Percentiles rank a stretch among this genome's conserved stretches.
phyloP scores from a whole-genome alignment of 2,113 vertebrate species.

The Jacana jacana region DNA sequence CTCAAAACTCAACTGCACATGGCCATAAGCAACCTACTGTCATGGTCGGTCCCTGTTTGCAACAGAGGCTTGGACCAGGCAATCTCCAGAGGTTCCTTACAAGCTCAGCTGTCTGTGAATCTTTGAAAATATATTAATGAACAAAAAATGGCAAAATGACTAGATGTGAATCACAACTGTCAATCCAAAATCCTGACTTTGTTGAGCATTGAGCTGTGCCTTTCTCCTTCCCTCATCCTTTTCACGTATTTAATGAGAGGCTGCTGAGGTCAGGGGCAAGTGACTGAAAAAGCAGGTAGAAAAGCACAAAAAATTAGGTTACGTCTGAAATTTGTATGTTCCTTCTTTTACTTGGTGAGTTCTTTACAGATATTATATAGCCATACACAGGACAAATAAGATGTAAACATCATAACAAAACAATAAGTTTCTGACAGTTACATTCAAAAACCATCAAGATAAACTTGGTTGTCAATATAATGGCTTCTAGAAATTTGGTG shows the following conservation, averaged over 20 bases:
- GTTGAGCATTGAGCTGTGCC: accelerated
- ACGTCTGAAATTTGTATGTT: neutral
- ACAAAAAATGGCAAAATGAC: neutral
- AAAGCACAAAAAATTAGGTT: neutral
- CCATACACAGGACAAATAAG: neutral
- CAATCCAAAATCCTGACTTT: neutral
- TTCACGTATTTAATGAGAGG: neutral
- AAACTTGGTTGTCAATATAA: neutral
- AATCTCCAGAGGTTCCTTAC: neutral
- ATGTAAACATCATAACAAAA: neutral
- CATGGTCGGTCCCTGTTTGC: no score
- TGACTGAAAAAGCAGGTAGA: neutral
- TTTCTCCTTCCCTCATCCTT: neutral
- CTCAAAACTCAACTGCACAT: neutral
- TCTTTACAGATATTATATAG: neutral
- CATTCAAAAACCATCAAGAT: neutral
- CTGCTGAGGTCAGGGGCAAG: neutral
- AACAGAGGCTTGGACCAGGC: neutral
- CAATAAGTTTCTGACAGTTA: neutral
- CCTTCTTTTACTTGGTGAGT: neutral
- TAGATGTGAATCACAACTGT: neutral
- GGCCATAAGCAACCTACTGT: neutral
- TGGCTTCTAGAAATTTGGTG: neutral
- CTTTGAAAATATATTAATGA: neutral
- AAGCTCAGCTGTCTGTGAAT: neutral